Evolutionary conservation across 2,888 invertebrate species (phyloP).

Genomic region (Oithona nana): DNA sequence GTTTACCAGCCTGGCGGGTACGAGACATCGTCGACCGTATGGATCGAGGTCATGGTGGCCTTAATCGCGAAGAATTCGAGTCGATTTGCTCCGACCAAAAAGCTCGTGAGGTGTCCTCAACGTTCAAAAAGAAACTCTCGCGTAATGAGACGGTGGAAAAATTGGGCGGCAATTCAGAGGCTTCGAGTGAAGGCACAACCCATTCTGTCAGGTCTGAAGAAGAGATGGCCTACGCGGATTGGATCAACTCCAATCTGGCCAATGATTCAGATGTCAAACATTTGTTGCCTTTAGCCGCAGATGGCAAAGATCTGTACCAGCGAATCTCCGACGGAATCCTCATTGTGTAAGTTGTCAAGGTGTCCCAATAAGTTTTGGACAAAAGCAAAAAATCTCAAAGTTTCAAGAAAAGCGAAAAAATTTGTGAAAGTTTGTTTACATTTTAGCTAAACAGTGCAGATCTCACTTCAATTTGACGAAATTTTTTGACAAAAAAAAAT

Average conservation of each 20-base stretch:
- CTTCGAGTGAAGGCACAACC: conserved; percentile 46
- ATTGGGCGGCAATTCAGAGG: neutral
- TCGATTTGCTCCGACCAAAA: conserved; percentile 63
- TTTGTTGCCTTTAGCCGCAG: conserved; percentile 43
- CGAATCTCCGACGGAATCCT: conserved; percentile 90
- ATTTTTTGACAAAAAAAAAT: too few species aligned
- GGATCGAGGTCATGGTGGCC: neutral
- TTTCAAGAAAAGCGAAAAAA: too few species aligned
- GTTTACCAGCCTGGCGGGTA: conserved; percentile 79
- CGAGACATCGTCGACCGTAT: conserved; percentile 63
- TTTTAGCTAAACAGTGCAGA: too few species aligned
- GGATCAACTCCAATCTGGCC: conserved; percentile 86
- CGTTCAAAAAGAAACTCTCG: conserved; percentile 78
- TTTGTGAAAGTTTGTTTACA: too few species aligned
- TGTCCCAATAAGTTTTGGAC: too few species aligned
- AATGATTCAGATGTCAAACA: conserved; percentile 75
- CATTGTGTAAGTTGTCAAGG: conserved; percentile 50
- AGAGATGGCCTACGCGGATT: conserved; percentile 91
- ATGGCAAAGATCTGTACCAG: conserved; percentile 44
- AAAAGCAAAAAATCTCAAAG: too few species aligned
- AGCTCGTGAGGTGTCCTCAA: conserved; percentile 71
- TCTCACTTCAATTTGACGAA: too few species aligned
- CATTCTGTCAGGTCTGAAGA: conserved; percentile 89
- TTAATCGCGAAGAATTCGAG: neutral
- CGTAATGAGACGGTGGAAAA: conserved; percentile 51